Evolutionary conservation across 2,113 vertebrate species (phyloP).

Genomic region (Actinemys pallida): DNA sequence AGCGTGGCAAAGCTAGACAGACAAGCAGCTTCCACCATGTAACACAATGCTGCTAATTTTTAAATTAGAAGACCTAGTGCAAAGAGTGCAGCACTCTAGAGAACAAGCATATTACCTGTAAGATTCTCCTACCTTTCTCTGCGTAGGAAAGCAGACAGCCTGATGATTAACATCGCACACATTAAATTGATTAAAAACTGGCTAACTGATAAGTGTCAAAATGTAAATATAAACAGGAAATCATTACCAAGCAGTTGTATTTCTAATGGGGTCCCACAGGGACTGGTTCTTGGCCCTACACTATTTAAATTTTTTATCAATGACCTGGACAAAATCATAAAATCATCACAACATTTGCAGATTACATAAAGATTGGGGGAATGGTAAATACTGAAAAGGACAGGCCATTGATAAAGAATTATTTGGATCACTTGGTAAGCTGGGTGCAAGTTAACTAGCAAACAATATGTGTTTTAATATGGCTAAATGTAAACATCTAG

Average conservation of each 20-base stretch:
- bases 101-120: neutral
- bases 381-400: neutral
- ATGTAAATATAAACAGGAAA: neutral
- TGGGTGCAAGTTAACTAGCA: neutral
- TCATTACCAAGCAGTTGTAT: neutral
- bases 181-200: neutral
- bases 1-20: slow-evolving; percentile 10
- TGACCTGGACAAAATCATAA: no score
- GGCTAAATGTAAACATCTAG: neutral
- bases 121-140: neutral
- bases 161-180: neutral
- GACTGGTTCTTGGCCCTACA: no score
- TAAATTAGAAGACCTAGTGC: slow-evolving; percentile 24
- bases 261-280: no score
- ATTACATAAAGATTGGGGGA: neutral
- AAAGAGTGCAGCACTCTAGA: slow-evolving; percentile 1
- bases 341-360: neutral
- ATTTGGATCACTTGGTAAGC: neutral
- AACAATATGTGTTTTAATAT: neutral
- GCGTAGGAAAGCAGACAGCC: neutral
- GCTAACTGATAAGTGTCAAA: neutral
- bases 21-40: slow-evolving; percentile 18
- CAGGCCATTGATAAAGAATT: neutral
- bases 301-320: no score
- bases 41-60: slow-evolving; percentile 37